Conservation (phyloP, 2,113 vertebrate species). For the Corythoichthys intestinalis region DNA sequence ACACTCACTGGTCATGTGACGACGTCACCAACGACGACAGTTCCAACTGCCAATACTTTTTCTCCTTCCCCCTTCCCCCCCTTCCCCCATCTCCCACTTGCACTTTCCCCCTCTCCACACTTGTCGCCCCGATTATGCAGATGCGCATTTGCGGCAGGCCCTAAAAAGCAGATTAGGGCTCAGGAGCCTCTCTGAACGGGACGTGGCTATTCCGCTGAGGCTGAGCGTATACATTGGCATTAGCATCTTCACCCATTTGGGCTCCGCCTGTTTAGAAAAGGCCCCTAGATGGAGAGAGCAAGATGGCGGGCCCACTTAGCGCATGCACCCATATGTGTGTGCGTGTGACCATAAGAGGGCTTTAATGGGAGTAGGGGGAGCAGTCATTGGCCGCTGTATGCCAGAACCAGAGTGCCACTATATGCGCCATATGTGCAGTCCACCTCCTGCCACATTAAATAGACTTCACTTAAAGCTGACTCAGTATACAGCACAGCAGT, state of each 20-base stretch:
- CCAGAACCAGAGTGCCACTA: conserved; percentile 27
- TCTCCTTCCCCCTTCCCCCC: no score
- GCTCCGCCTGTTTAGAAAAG: conserved; percentile 16
- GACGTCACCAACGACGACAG: neutral
- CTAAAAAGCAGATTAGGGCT: conserved; percentile 77
- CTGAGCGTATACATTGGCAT: conserved; percentile 47
- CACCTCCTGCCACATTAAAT: conserved; percentile 12
- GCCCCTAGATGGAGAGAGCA: conserved; percentile 30
- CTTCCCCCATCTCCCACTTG: conserved; percentile 16
- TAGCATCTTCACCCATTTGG: conserved; percentile 6
- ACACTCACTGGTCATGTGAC: neutral
- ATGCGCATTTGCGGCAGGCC: conserved; percentile 74
- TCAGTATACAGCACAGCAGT: conserved; percentile 7
- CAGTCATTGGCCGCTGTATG: conserved; percentile 19
- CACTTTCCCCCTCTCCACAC: conserved; percentile 77
- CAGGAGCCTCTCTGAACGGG: conserved; percentile 72
- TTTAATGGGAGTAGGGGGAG: conserved; percentile 39
- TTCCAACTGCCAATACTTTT: neutral
- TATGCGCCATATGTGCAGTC: conserved; percentile 23
- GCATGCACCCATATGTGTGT: conserved; percentile 23
- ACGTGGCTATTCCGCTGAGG: conserved; percentile 72
- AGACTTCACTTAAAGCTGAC: conserved; percentile 10
- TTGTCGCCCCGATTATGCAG: conserved; percentile 90
- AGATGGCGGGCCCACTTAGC: conserved; percentile 50
- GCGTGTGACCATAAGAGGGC: conserved; percentile 22